Base-by-base conservation (phyloP, 2,797 vertebrate species). In the Chanos chanos region DNA sequence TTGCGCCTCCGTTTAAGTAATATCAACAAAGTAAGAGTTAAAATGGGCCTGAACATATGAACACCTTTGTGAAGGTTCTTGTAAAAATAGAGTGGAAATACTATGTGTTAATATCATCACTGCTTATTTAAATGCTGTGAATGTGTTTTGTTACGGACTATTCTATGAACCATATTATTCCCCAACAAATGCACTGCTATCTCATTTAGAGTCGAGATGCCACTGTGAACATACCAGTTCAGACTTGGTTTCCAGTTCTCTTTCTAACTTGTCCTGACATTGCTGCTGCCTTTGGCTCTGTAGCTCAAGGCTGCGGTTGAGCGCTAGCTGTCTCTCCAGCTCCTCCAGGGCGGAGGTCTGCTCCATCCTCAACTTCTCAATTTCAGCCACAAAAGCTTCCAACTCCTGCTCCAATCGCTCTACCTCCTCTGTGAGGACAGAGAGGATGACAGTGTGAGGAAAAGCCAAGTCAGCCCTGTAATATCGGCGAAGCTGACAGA, bases 401-500 rank as follows among this genome's bases (percentile, higher is more conserved):
- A 92, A 53, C 27, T 91, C 86, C 61, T 68, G 84, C 66, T 93
- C 92, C 19, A 93, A 76, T 72, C 86, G 89, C 74, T 91, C 89
- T 64, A 92, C 15, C 78, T 93, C 92, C 73, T 89, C 92, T 93
- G 70, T 21, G 73, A 76, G 74, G 31, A 57, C 34, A 74, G 15
- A 25, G 39, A 15, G 10, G 12, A 36, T n/a, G n/a, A 21, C 4
- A 16, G 9, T 13, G 40, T 16, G 54, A 3, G 7, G 44, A 28
- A 49, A 7, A 54, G 4, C 54, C 5, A 25, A n/a, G 9, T 27
- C 31, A 44, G 18, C 1, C 8, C 9, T 7, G 16, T 37, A 53
- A 6, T 4, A 21, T 1, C 48, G 7, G 34, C 27, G n/a, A 15
- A 15, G n/a, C 21, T 41, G 6, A 39, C 7, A 22, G 37, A 22